Base-by-base conservation (phyloP, 2,888 invertebrate species). In the Phytoseiulus persimilis region DNA sequence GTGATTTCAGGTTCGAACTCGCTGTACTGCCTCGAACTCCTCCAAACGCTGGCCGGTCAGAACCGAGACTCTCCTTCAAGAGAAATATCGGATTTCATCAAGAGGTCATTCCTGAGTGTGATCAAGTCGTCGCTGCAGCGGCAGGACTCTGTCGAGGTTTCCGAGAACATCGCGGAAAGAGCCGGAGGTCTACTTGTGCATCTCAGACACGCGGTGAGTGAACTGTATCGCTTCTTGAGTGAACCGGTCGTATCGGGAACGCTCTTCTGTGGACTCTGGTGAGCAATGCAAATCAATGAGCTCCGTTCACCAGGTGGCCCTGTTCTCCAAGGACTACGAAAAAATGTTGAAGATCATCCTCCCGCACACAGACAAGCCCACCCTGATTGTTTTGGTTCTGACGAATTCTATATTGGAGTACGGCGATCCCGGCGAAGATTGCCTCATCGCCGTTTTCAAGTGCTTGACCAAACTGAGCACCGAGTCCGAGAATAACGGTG, bases 391-490 rank as follows among this genome's bases (percentile, higher is more conserved):
- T 28, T 32, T 87, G 87, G 87, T 87, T 23, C 28, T 87, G 39
- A 32, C 31, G 32, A 87, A 87, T 87, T 33, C 87, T 0, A 31
- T 32, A 11, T 33, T 87, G 28, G 87, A 87, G 87, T n/a, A 39
- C 33, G 87, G 87, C n/a, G 87, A 87, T 33, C n/a, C 31, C 32
- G 28, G 28, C 9, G 87, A 87, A 33, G 87, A 87, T 23, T 33
- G 28, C 31, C 33, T 87, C 14, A 87, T 87, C 31, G 87, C 87
- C 5, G 33, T 33, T 9, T 87, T 87, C 32, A 87, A 32, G n/a
- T 87, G 87, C 31, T 33, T 87, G 45, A 87, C 32, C 31, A 87
- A 87, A n/a, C 23, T 87, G 87, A 87, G 32, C 33, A 23, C 87
- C 32, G n/a, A 33, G 39, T n/a, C 45, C 39, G 87, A 87, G 65